Percentiles rank a stretch among this genome's conserved stretches.
Conservation (phyloP, 1,140 invertebrate genomes). For the Bathynomus jamesi region DNA sequence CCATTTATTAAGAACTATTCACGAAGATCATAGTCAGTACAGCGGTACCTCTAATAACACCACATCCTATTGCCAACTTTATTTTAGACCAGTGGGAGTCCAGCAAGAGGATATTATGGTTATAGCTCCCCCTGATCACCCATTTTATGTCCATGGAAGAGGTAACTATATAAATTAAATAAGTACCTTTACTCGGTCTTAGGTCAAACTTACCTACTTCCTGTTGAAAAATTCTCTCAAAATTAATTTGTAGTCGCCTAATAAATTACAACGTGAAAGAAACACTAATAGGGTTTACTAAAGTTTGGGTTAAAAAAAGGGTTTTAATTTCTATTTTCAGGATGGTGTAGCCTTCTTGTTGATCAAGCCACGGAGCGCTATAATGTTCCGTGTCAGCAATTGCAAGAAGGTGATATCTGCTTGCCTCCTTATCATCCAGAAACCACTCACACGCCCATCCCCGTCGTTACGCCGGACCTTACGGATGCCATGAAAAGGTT, state of each 20-base stretch:
- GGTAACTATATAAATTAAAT: too few relatives aligned
- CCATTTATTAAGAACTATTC: slow-evolving; percentile 21
- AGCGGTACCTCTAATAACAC: not conserved
- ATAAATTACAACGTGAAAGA: too few relatives aligned
- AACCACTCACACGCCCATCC: slow-evolving; percentile 39
- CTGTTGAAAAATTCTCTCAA: too few relatives aligned
- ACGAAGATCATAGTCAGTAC: slow-evolving; percentile 16
- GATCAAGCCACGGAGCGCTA: slow-evolving; percentile 43
- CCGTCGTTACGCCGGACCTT: slow-evolving; percentile 40
- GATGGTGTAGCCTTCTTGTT: slow-evolving; percentile 46
- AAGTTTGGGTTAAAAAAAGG: too few relatives aligned
- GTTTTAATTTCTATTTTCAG: slow-evolving; percentile 37
- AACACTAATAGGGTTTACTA: too few relatives aligned
- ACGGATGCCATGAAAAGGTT: too few relatives aligned
- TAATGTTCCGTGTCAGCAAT: slow-evolving; percentile 43
- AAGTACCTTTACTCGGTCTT: too few relatives aligned
- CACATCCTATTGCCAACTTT: slow-evolving; percentile 24
- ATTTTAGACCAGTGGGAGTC: slow-evolving; percentile 29
- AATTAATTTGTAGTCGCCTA: too few relatives aligned
- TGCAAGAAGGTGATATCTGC: slow-evolving; percentile 44
- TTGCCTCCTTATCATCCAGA: slow-evolving; percentile 43
- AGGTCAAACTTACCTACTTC: too few relatives aligned
- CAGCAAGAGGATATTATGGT: slow-evolving; percentile 32
- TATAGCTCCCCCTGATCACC: slow-evolving; percentile 31
- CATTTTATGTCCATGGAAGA: slow-evolving; percentile 36